Percentiles rank a stretch among this genome's conserved stretches.
phyloP scores from a whole-genome alignment of 2,113 vertebrate species.

The Pampusana beccarii region DNA sequence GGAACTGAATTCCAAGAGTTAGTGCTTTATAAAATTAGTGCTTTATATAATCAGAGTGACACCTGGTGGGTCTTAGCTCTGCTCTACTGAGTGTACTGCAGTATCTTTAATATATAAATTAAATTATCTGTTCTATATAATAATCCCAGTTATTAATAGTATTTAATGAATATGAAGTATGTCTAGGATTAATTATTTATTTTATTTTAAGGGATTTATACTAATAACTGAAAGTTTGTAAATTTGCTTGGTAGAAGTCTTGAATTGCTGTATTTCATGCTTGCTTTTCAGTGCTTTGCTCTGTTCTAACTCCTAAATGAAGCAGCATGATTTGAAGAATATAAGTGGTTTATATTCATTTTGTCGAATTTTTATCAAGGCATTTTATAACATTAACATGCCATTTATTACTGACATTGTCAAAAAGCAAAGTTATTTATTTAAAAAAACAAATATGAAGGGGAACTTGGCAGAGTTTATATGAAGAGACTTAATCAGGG shows the following conservation, averaged over 20 bases:
- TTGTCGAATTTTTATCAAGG: constrained; percentile 7
- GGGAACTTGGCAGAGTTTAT: not conserved
- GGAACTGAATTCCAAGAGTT: not conserved
- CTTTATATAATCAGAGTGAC: not conserved
- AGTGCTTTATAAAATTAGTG: not conserved
- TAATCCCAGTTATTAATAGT: not conserved
- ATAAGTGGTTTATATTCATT: constrained; percentile 40
- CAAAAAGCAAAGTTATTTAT: not conserved
- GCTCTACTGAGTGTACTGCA: not conserved
- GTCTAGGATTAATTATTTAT: not conserved
- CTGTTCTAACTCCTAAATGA: constrained; percentile 40
- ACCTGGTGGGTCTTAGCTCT: not conserved
- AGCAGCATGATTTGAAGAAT: constrained; percentile 1
- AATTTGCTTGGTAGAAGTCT: not conserved
- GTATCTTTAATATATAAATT: not conserved
- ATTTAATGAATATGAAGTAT: not conserved
- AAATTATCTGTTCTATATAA: not conserved
- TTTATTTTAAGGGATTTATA: not conserved
- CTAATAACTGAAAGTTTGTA: not conserved
- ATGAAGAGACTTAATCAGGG: not conserved
- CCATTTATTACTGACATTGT: constrained; percentile 12
- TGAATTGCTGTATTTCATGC: not conserved
- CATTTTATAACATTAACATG: constrained; percentile 19
- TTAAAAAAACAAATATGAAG: not conserved
- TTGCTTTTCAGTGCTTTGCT: constrained; percentile 11